These are phyloP conservation scores for Mellivora capensis DNA, from an alignment of 2,113 vertebrate species.

Conservation along the genomic window DNA sequence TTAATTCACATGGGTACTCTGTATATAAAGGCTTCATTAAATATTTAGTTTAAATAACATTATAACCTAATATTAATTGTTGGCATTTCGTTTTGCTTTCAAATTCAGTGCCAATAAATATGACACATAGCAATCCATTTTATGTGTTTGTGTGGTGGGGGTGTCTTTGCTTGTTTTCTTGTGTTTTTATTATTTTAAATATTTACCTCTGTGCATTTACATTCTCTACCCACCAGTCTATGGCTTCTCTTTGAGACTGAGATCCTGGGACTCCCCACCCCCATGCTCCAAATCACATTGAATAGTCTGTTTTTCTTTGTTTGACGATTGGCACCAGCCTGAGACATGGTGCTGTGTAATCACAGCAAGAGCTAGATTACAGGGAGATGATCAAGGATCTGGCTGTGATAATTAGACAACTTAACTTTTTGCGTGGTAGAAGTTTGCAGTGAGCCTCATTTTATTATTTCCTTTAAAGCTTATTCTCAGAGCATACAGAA, in stretches of 20 bases:
- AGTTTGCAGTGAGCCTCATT: background rate
- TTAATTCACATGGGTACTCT: background rate
- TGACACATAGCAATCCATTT: background rate
- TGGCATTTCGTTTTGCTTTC: background rate
- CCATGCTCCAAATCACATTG: background rate
- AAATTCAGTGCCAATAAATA: background rate
- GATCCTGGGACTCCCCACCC: background rate
- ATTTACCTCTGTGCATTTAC: background rate
- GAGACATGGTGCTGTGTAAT: background rate
- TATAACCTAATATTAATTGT: background rate
- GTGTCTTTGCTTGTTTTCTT: background rate
- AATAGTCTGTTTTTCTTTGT: background rate
- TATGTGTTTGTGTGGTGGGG: background rate
- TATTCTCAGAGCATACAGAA: background rate
- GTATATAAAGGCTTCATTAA: background rate
- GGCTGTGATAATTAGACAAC: background rate
- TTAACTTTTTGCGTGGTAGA: conserved; percentile 17
- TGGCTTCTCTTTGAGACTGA: background rate
- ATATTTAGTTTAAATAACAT: background rate
- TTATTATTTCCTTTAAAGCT: conserved; percentile 18
- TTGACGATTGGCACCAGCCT: background rate
- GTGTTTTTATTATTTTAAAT: background rate
- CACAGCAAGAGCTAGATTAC: conserved; percentile 11
- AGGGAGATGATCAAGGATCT: conserved; percentile 17
- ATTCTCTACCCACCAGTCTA: background rate